Evolutionary conservation across 2,797 vertebrate genomes (phyloP).

Genomic region (Microctenopoma steveboyesi): DNA sequence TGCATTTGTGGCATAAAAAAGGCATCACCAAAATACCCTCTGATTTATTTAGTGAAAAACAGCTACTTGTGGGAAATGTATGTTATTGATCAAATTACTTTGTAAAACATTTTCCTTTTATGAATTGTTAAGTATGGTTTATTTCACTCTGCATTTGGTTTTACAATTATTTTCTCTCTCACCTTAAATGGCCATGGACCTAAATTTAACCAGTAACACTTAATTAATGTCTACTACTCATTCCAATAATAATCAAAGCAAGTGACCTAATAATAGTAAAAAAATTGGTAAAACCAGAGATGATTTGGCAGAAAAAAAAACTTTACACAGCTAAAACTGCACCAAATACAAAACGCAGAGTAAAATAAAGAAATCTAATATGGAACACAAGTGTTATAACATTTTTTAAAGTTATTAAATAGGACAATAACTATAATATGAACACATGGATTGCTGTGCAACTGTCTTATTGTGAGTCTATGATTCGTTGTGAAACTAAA

Average conservation of each 20-base stretch:
- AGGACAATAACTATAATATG: neutral
- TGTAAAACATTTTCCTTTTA: too few species aligned
- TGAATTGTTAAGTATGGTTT: too few species aligned
- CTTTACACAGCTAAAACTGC: neutral
- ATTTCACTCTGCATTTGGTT: neutral
- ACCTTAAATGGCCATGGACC: neutral
- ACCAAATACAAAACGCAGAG: too few species aligned
- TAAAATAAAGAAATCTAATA: neutral
- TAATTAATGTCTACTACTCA: neutral
- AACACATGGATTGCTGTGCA: neutral
- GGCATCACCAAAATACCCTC: too few species aligned
- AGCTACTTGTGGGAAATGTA: too few species aligned
- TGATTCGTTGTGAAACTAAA: neutral
- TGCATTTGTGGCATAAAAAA: too few species aligned
- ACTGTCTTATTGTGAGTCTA: neutral
- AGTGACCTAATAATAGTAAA: neutral
- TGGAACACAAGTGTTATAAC: neutral
- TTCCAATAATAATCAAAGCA: constrained; percentile 1
- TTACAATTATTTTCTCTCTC: neutral
- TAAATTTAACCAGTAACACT: constrained; percentile 12
- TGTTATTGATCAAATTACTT: too few species aligned
- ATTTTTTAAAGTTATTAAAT: neutral
- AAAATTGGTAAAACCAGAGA: constrained; percentile 3
- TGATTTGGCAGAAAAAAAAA: neutral
- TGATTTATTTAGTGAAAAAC: too few species aligned